Conservation (phyloP, 2,888 invertebrate species). For the Ormyrus rosae region DNA sequence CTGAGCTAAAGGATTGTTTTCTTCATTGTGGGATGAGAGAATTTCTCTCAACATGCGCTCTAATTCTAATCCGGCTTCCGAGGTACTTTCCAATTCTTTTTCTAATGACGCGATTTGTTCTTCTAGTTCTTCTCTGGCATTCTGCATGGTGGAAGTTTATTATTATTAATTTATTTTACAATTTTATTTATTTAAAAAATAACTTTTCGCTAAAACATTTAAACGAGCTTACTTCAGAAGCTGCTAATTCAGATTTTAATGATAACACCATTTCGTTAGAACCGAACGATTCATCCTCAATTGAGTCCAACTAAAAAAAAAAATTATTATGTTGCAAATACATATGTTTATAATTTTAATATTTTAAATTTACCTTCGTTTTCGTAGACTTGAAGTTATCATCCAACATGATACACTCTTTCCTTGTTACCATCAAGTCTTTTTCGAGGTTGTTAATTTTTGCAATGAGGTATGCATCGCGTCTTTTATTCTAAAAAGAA, state of each 20-base stretch:
- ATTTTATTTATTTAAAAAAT: conserved; percentile 13
- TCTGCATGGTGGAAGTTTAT: conserved; percentile 62
- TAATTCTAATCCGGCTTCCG: conserved; percentile 87
- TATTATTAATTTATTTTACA: conserved; percentile 8
- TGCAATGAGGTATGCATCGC: conserved; percentile 83
- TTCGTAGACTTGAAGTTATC: conserved; percentile 75
- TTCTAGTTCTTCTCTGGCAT: conserved; percentile 78
- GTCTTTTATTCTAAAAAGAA: conserved; percentile 78
- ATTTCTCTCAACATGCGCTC: conserved; percentile 83
- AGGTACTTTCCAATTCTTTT: conserved; percentile 87
- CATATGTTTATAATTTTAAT: background rate
- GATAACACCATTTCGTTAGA: conserved; percentile 85
- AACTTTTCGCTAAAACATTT: background rate
- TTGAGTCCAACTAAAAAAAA: conserved; percentile 77
- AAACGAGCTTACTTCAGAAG: conserved; percentile 70
- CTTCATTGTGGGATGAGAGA: conserved; percentile 81
- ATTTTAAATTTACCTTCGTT: conserved; percentile 66
- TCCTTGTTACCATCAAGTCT: conserved; percentile 78
- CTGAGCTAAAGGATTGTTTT: conserved; percentile 80
- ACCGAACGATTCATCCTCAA: conserved; percentile 84
- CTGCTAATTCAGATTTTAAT: conserved; percentile 82
- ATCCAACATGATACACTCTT: conserved; percentile 79
- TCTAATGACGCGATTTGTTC: conserved; percentile 83
- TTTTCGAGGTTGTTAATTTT: conserved; percentile 82
- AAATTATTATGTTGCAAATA: conserved; percentile 51